phyloP scores from a whole-genome alignment of 2,888 invertebrate species.

The Acanthosepion lycidas region DNA sequence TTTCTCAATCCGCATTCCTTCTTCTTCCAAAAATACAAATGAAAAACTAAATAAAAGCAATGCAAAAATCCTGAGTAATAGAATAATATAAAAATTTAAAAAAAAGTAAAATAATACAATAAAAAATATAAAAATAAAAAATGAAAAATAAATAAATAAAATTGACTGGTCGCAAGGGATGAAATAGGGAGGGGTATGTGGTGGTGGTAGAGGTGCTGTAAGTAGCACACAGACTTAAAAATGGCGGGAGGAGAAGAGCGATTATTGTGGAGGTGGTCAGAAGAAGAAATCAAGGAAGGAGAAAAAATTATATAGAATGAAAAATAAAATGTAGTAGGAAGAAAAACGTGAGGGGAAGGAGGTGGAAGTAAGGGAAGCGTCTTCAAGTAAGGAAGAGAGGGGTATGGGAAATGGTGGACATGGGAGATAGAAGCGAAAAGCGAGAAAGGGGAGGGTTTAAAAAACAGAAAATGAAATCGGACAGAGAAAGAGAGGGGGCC shows the following conservation, averaged over 20 bases:
- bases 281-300: not conserved
- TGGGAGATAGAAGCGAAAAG: not conserved
- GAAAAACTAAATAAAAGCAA: not conserved
- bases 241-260: not conserved
- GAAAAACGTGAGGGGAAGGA: not conserved
- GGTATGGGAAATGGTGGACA: not conserved
- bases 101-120: not conserved
- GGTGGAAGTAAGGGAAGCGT: not conserved
- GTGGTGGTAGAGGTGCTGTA: not conserved
- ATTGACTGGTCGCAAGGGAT: constrained; percentile 1
- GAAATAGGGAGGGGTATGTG: not conserved
- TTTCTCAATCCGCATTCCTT: not conserved
- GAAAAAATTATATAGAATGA: not conserved
- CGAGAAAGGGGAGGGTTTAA: not conserved
- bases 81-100: not conserved
- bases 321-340: not conserved
- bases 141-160: constrained; percentile 13
- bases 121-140: not conserved
- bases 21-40: not conserved
- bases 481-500: not conserved
- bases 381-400: not conserved
- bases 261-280: not conserved
- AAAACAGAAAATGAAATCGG: constrained; percentile 24
- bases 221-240: not conserved
- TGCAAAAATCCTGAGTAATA: constrained; percentile 33